phyloP scores from a whole-genome alignment of 2,797 vertebrate genomes.

The Oreochromis mossambicus region DNA sequence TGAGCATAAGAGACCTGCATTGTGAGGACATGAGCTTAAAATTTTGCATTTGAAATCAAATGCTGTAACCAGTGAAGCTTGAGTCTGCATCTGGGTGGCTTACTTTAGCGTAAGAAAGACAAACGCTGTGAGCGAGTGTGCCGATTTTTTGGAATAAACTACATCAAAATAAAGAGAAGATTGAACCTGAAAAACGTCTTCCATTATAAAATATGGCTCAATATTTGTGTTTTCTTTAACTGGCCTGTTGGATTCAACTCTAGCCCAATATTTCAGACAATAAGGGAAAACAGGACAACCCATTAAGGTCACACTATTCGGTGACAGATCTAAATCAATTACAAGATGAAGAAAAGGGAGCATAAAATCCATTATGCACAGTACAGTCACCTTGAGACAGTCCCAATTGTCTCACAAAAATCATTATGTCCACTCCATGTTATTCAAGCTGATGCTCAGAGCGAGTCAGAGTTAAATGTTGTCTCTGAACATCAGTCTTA shows the following conservation, averaged over 20 bases:
- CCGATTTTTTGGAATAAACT: background rate
- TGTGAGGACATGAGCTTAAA: background rate
- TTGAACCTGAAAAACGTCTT: background rate
- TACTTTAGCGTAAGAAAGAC: background rate
- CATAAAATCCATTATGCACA: slow-evolving; percentile 54
- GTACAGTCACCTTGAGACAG: slow-evolving; percentile 52
- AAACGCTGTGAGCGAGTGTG: background rate
- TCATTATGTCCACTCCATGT: slow-evolving; percentile 10
- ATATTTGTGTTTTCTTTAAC: background rate
- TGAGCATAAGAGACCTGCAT: background rate
- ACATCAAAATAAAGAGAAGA: background rate
- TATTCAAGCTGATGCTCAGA: slow-evolving; percentile 28
- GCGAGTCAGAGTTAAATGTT: background rate
- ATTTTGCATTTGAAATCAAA: background rate
- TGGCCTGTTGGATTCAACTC: background rate
- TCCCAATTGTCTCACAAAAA: slow-evolving; percentile 20
- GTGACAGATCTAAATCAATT: slow-evolving; percentile 42
- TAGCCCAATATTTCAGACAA: background rate
- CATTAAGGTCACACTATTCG: slow-evolving; percentile 50
- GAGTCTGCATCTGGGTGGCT: background rate
- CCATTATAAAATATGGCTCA: background rate
- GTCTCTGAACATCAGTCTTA: background rate
- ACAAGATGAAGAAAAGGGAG: slow-evolving; percentile 11
- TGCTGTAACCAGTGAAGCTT: background rate
- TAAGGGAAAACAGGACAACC: slow-evolving; percentile 25